These are phyloP conservation scores for Nothocercus nigrocapillus DNA, from an alignment of 2,113 vertebrate species.

Conservation along the genomic window DNA sequence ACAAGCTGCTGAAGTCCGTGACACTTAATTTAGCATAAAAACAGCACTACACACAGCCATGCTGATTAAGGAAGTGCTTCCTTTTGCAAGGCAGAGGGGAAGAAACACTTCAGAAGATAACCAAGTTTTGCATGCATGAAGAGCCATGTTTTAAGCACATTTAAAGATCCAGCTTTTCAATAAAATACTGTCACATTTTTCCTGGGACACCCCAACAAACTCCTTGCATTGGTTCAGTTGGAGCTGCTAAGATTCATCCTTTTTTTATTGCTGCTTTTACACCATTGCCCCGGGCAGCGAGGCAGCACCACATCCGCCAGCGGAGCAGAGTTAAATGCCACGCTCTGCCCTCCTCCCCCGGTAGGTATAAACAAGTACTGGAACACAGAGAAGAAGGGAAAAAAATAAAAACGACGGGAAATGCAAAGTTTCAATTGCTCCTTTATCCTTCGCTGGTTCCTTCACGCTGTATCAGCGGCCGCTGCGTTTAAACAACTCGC, in stretches of 20 bases:
- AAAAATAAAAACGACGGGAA: neutral
- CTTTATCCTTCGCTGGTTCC: rapidly evolving
- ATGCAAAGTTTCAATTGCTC: rapidly evolving
- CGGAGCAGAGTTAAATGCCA: rapidly evolving
- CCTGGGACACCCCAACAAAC: rapidly evolving
- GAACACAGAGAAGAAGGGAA: too few relatives aligned
- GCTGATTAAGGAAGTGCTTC: constrained; percentile 48
- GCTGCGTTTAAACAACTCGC: neutral
- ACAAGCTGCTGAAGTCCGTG: neutral
- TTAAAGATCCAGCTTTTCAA: neutral
- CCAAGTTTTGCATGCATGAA: rapidly evolving
- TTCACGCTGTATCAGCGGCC: rapidly evolving
- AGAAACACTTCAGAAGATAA: rapidly evolving
- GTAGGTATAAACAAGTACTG: neutral
- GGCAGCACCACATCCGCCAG: neutral
- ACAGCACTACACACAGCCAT: neutral
- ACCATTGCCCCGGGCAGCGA: rapidly evolving
- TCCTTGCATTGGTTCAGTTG: rapidly evolving
- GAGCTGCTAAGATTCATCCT: rapidly evolving
- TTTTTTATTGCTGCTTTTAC: neutral
- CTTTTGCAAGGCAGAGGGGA: neutral
- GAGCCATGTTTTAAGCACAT: rapidly evolving
- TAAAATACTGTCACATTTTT: rapidly evolving
- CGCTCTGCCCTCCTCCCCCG: neutral
- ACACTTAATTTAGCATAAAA: neutral